Evolutionary conservation across 2,113 vertebrate genomes (phyloP).

Genomic region (Anas platyrhynchos): DNA sequence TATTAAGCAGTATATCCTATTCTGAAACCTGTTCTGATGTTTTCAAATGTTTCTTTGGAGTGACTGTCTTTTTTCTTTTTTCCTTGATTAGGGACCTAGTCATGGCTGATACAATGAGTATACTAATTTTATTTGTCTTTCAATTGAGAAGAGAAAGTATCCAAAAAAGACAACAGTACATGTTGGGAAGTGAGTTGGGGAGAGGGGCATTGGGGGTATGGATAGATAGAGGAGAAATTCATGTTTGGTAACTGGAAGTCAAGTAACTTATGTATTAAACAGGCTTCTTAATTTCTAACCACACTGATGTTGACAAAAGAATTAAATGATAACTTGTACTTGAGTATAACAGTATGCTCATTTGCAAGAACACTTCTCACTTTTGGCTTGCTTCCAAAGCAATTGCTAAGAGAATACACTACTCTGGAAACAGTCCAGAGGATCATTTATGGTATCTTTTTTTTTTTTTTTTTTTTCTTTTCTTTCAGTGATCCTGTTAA

Average conservation of each 20-base stretch:
- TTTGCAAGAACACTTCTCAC: constrained; percentile 74
- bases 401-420: constrained; percentile 75
- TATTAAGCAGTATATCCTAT: neutral
- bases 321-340: constrained; percentile 84
- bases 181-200: neutral
- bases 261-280: constrained; percentile 79
- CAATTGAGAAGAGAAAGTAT: neutral
- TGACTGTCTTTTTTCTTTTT: neutral
- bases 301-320: constrained; percentile 79
- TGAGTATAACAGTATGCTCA: constrained; percentile 70
- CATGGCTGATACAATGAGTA: neutral
- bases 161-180: neutral
- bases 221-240: neutral
- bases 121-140: constrained; percentile 25
- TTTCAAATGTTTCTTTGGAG: neutral
- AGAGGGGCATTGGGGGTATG: neutral
- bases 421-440: constrained; percentile 78
- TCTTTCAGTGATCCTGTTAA: constrained; percentile 79
- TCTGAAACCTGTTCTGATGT: neutral
- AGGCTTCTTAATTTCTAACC: constrained; percentile 81
- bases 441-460: constrained; percentile 65
- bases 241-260: constrained; percentile 70
- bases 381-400: constrained; percentile 81
- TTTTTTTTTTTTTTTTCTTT: constrained; percentile 67
- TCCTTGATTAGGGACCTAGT: neutral